Percentiles rank a stretch among this genome's conserved stretches.
Conservation (phyloP, 2,113 vertebrate species). For the Aegithalos caudatus region DNA sequence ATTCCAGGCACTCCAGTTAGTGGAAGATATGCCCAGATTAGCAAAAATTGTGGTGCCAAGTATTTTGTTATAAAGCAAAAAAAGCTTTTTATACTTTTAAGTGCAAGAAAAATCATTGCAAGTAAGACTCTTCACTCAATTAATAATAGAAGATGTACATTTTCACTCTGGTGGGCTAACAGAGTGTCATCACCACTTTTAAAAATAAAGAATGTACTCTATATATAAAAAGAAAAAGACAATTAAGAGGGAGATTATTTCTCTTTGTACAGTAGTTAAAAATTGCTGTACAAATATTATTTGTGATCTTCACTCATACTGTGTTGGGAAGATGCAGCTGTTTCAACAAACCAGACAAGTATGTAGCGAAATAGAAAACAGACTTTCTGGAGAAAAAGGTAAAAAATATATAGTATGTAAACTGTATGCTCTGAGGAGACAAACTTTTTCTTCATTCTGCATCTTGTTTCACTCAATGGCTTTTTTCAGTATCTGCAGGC, state of each 20-base stretch:
- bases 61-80: background rate
- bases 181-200: background rate
- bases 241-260: conserved; percentile 30
- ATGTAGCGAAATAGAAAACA: conserved; percentile 34
- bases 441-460: background rate
- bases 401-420: conserved; percentile 1
- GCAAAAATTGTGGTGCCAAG: background rate
- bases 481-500: background rate
- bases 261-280: conserved; percentile 53
- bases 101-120: background rate
- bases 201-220: background rate
- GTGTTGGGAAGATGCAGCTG: conserved; percentile 29
- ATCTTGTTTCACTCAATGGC: background rate
- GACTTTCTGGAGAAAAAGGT: background rate
- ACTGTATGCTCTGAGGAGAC: background rate
- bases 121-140: background rate
- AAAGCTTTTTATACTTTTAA: background rate
- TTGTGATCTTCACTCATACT: background rate
- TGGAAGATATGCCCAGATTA: background rate
- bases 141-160: background rate
- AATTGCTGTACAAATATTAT: conserved; percentile 59
- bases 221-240: background rate
- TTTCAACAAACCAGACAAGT: conserved; percentile 46
- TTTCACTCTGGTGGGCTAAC: background rate
- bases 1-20: background rate